Conservation (phyloP, 2,113 vertebrate genomes). For the Heterotilapia buettikoferi region DNA sequence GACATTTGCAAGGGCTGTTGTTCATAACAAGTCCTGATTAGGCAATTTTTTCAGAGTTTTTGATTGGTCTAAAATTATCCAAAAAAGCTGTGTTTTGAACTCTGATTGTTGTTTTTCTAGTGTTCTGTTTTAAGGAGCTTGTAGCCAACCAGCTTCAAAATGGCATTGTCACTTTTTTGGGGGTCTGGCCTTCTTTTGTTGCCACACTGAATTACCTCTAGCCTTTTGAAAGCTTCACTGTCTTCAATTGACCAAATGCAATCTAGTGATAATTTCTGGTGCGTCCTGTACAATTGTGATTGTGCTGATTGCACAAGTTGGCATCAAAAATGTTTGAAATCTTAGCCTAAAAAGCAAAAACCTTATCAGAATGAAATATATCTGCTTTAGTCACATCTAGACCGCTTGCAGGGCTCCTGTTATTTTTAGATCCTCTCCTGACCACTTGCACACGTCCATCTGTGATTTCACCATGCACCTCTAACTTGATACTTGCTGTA, state of each 20-base stretch:
- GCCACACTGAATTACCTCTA: neutral
- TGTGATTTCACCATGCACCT: neutral
- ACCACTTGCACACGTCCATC: neutral
- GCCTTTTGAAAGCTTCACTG: neutral
- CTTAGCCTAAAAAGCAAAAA: neutral
- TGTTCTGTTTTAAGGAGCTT: neutral
- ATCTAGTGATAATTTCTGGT: neutral
- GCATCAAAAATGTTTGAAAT: neutral
- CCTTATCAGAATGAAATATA: neutral
- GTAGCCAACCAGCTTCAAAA: neutral
- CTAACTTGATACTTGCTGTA: neutral
- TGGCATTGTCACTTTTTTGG: fast-evolving
- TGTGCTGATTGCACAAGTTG: neutral
- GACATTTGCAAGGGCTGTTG: neutral
- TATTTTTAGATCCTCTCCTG: neutral
- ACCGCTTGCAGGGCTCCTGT: neutral
- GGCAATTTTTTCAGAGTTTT: neutral
- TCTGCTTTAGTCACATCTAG: neutral
- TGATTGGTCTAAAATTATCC: neutral
- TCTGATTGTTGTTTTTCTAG: neutral
- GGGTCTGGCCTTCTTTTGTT: neutral
- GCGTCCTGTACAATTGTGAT: neutral
- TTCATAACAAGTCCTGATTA: neutral
- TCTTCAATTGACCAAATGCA: neutral
- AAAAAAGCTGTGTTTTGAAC: neutral